Conservation (phyloP, 2,797 vertebrate genomes). For the Anguilla anguilla region DNA sequence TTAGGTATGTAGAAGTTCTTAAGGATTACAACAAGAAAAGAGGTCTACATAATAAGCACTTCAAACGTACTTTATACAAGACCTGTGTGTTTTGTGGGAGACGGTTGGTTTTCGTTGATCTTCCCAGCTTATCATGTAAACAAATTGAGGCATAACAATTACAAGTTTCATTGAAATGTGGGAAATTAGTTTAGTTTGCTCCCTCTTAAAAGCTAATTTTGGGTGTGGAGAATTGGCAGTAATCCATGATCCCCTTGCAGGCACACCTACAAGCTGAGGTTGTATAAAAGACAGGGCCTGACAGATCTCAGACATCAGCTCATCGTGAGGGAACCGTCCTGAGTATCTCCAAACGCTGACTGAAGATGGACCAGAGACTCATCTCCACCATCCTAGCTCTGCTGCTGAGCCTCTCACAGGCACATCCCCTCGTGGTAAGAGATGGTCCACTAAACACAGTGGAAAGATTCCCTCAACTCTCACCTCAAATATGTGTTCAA, state of each 20-base stretch:
- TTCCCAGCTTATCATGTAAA: conserved; percentile 28
- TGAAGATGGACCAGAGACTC: conserved; percentile 48
- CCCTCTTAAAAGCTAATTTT: too few relatives aligned
- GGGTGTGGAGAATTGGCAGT: too few relatives aligned
- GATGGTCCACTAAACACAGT: not conserved
- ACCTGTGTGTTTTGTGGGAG: not conserved
- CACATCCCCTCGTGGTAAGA: conserved; percentile 38
- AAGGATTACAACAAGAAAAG: too few relatives aligned
- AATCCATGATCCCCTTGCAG: not conserved
- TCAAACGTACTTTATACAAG: not conserved
- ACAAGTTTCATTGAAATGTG: not conserved
- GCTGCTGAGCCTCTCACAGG: conserved; percentile 54
- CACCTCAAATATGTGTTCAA: not conserved
- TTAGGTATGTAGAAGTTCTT: too few relatives aligned
- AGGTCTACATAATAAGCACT: conserved; percentile 32
- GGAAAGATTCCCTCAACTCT: too few relatives aligned
- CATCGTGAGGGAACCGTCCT: not conserved
- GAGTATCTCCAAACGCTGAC: conserved; percentile 31
- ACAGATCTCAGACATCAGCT: conserved; percentile 9
- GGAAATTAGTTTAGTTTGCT: too few relatives aligned
- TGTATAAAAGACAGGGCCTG: not conserved
- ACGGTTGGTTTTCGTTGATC: not conserved
- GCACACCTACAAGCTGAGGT: not conserved
- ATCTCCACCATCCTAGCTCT: conserved; percentile 55
- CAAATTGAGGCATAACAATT: not conserved